A percentile compares a stretch with the other conserved stretches of the same genome.
Evolutionary conservation across 2,888 invertebrate genomes (phyloP).

Genomic region (Sesia apiformis): DNA sequence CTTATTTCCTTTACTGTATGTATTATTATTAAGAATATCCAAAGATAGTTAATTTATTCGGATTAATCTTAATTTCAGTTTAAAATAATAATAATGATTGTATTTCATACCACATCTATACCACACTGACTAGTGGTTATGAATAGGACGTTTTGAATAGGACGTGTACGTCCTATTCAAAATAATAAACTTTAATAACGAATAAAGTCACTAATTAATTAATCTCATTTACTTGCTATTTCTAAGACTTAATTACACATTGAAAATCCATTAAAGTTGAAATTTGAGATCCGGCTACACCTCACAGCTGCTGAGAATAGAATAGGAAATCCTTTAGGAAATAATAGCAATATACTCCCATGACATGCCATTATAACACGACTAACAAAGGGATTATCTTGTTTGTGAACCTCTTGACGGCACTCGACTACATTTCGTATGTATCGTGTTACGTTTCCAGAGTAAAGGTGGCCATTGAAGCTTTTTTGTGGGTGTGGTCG

Average conservation of each 20-base stretch:
- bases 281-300: constrained; percentile 59
- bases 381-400: constrained; percentile 70
- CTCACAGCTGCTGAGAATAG: constrained; percentile 57
- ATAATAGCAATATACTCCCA: constrained; percentile 51
- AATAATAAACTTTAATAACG: too few relatives aligned
- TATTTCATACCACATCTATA: too few relatives aligned
- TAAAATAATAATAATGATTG: too few relatives aligned
- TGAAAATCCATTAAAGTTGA: constrained; percentile 55
- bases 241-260: constrained; percentile 12
- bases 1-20: too few relatives aligned
- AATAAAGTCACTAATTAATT: too few relatives aligned
- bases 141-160: too few relatives aligned
- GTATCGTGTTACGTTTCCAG: constrained; percentile 59
- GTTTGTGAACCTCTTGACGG: constrained; percentile 71
- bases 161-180: too few relatives aligned
- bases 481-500: constrained; percentile 62
- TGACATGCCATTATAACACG: constrained; percentile 59
- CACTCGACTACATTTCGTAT: constrained; percentile 51
- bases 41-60: too few relatives aligned
- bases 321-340: constrained; percentile 62
- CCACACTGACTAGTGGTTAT: too few relatives aligned
- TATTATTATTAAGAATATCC: too few relatives aligned
- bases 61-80: too few relatives aligned
- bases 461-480: constrained; percentile 45
- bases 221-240: too few relatives aligned